Conservation (phyloP, 2,797 vertebrate genomes). For the Danio tinwini region DNA sequence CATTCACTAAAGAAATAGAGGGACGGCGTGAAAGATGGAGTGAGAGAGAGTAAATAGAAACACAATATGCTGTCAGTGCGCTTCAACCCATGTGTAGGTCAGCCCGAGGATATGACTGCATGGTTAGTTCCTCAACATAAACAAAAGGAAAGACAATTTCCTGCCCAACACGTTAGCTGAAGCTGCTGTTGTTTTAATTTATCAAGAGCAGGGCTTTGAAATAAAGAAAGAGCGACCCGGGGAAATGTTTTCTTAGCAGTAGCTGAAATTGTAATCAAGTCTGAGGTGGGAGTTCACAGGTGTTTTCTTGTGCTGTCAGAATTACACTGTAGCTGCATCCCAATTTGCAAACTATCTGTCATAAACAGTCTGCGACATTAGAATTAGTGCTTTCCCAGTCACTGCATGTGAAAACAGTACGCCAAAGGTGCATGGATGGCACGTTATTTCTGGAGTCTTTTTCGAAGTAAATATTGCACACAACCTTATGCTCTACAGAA, state of each 20-base stretch:
- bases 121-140: constrained; percentile 54
- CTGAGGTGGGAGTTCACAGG: constrained; percentile 51
- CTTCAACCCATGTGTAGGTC: constrained; percentile 35
- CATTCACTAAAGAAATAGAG: constrained; percentile 37
- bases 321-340: constrained; percentile 36
- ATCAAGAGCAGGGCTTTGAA: constrained; percentile 26
- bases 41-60: constrained; percentile 48
- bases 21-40: constrained; percentile 24
- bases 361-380: constrained; percentile 21
- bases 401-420: constrained; percentile 9
- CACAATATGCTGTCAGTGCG: constrained; percentile 40
- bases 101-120: constrained; percentile 41
- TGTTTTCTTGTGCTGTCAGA: constrained; percentile 43
- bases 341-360: constrained; percentile 30
- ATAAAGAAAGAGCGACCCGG: constrained; percentile 5
- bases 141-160: constrained; percentile 50
- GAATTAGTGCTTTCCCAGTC: constrained; percentile 8
- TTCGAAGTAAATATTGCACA: neutral
- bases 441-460: neutral
- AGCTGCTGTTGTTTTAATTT: constrained; percentile 50
- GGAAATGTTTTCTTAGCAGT: constrained; percentile 12
- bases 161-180: constrained; percentile 26
- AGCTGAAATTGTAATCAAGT: constrained; percentile 52
- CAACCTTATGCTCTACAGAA: neutral
- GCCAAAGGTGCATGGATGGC: neutral